phyloP scores from a whole-genome alignment of 2,113 vertebrate genomes.

The Hippocampus abdominalis region DNA sequence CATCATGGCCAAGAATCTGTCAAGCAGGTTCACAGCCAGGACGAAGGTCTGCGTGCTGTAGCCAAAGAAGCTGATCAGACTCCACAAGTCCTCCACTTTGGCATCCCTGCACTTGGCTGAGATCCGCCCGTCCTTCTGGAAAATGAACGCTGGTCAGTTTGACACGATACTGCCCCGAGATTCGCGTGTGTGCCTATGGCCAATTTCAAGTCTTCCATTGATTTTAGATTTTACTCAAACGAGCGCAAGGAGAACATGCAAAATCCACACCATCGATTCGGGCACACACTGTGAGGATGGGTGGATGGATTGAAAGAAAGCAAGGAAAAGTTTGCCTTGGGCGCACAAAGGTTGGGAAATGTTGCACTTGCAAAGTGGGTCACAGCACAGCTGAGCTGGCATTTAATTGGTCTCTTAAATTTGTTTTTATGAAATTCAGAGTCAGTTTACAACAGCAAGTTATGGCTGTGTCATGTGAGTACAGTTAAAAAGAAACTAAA shows the following conservation, averaged over 20 bases:
- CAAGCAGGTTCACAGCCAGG: slow-evolving; percentile 91
- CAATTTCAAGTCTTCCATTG: background rate
- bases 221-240: background rate
- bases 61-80: slow-evolving; percentile 91
- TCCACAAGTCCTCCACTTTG: slow-evolving; percentile 94
- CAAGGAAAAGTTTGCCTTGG: background rate
- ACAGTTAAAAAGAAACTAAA: background rate
- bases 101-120: slow-evolving; percentile 86
- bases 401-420: background rate
- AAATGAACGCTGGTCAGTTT: background rate
- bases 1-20: slow-evolving; percentile 95
- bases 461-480: background rate
- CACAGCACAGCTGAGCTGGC: background rate
- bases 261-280: background rate
- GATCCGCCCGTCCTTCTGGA: slow-evolving; percentile 80
- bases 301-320: too few species aligned
- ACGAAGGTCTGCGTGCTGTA: slow-evolving; percentile 94
- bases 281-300: too few species aligned
- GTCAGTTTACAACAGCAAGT: background rate
- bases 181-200: background rate
- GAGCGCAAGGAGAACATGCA: background rate
- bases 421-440: background rate
- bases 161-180: background rate
- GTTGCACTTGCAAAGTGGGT: background rate
- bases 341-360: background rate